Evolutionary conservation across 2,888 invertebrate genomes (phyloP).

Genomic region (Xestia ashworthii): DNA sequence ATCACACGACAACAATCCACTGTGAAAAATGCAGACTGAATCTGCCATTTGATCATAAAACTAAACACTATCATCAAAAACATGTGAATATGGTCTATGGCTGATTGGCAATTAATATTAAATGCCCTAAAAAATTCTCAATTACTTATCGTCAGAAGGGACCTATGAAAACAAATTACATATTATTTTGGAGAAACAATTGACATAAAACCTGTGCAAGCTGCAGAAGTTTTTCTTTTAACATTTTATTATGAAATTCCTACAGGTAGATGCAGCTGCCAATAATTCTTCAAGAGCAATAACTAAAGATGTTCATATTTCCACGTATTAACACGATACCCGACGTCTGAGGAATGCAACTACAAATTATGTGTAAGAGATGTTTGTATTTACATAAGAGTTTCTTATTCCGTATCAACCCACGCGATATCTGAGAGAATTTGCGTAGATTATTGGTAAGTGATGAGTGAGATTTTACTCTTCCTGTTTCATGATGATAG

Average conservation of each 20-base stretch:
- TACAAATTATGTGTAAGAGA: conserved; percentile 14
- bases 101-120: too few species aligned
- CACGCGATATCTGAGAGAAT: conserved; percentile 39
- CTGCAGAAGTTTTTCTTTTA: background rate
- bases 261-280: conserved; percentile 14
- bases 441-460: conserved; percentile 29
- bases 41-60: background rate
- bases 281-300: conserved; percentile 17
- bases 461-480: conserved; percentile 1
- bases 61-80: background rate
- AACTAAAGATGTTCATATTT: conserved; percentile 21
- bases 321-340: background rate
- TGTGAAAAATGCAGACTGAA: background rate
- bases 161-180: background rate
- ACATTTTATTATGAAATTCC: background rate
- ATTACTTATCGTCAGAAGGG: background rate
- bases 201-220: background rate
- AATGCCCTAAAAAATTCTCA: background rate
- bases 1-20: background rate
- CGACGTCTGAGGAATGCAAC: conserved; percentile 17
- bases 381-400: conserved; percentile 54
- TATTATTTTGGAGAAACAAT: background rate
- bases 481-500: background rate
- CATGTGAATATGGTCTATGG: background rate
- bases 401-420: conserved; percentile 40